Conservation (phyloP, 92 coral and sea anemone genomes). For the Phenganax marumi region DNA sequence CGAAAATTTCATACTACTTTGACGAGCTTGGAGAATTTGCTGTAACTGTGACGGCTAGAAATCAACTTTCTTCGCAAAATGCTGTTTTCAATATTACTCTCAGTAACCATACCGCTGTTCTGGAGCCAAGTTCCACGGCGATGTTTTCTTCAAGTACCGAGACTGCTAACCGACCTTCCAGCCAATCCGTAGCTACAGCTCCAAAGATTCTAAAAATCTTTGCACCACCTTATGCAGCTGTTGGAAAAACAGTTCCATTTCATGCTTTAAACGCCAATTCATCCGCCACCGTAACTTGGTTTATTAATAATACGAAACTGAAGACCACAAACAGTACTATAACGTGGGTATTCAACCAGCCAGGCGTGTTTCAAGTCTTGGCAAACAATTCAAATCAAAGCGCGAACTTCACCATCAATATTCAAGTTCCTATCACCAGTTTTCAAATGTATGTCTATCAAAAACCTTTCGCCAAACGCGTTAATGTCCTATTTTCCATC, state of each 20-base stretch:
- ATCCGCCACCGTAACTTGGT: background rate
- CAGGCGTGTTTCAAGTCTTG: slow-evolving; percentile 59
- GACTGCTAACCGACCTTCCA: background rate
- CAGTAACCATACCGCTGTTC: background rate
- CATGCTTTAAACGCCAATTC: background rate
- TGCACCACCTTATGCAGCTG: background rate
- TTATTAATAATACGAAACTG: background rate
- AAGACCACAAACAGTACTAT: background rate
- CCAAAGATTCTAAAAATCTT: background rate
- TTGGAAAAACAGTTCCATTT: background rate
- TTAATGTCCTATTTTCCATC: slow-evolving; percentile 60
- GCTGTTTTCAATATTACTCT: slow-evolving; percentile 12
- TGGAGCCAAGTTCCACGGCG: background rate
- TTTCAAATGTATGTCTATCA: slow-evolving; percentile 55
- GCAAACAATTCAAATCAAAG: slow-evolving; percentile 56
- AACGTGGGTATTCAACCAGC: slow-evolving; percentile 33
- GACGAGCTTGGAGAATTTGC: slow-evolving; percentile 18
- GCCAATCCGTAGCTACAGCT: background rate
- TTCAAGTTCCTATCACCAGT: slow-evolving; percentile 54
- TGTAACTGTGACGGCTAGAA: background rate
- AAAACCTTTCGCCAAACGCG: slow-evolving; percentile 18
- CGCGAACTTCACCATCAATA: slow-evolving; percentile 50
- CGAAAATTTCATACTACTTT: background rate
- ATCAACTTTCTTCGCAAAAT: background rate
- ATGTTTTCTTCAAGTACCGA: background rate